Evolutionary conservation across 2,888 invertebrate species (phyloP), one percentile per base, ranked within the genome.

Genomic region (Scaptodrosophila latifasciaeformis): DNA sequence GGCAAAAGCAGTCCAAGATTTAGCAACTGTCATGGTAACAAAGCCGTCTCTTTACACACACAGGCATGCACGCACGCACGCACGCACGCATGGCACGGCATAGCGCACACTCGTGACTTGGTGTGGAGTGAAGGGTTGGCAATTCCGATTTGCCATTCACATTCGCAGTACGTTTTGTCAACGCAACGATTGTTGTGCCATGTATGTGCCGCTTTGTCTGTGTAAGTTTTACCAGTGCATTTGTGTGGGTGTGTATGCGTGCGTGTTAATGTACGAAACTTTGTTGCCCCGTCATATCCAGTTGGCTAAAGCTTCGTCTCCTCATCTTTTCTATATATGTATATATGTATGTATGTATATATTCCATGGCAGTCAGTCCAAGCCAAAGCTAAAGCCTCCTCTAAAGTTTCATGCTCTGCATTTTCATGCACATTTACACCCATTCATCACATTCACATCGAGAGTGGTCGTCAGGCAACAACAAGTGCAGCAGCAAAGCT

Each of bases 211-310:
- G n/a, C n/a, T n/a, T n/a, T n/a, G n/a, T n/a, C n/a, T n/a, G n/a
- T n/a, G n/a, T n/a, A n/a, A n/a, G n/a, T n/a, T n/a, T n/a, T n/a
- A n/a, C n/a, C n/a, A n/a, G n/a, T n/a, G 54, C 24, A 69, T 57
- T 48, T 15, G 9, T 31, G 5, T 31, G 6, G 7, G 4, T 2
- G 21, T 1, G 62, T 54, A 30, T 78, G 72, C 72, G 79, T 72
- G 72, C 72, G 72, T 72, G 72, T 71, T 72, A 72, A 72, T 72
- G 72, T 79, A 75, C 72, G 63, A 72, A 76, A 71, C 72, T 68
- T 77, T 61, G 67, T 65, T 63, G 72, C 52, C 72, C 53, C 24
- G 24, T 24, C 24, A 24, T 24, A 24, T 3, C 24, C 24, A 24
- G 24, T 7, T 24, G 24, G 24, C 24, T 7, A 24, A 24, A 24